Evolutionary conservation across 2,797 vertebrate genomes (phyloP).

Genomic region (Spinus olivaceus): DNA sequence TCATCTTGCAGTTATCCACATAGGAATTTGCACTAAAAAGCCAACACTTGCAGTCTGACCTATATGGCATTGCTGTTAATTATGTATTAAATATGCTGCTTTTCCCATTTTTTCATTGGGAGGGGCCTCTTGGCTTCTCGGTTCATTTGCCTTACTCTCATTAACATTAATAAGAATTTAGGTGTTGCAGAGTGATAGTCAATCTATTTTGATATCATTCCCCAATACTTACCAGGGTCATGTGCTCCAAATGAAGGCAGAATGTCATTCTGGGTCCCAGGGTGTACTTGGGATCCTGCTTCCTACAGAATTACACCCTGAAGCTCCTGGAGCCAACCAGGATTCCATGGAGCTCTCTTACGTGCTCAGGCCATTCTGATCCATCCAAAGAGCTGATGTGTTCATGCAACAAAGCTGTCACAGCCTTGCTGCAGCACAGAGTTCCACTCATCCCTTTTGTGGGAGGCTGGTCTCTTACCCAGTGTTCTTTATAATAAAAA

Average conservation of each 20-base stretch:
- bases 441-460: neutral
- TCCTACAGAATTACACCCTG: neutral
- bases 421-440: neutral
- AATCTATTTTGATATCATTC: neutral
- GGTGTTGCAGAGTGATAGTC: neutral
- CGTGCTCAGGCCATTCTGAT: neutral
- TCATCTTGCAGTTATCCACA: neutral
- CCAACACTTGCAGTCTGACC: neutral
- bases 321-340: rapidly evolving
- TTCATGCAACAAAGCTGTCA: neutral
- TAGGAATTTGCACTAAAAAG: neutral
- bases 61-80: neutral
- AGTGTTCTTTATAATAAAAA: neutral
- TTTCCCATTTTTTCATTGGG: neutral
- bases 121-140: neutral
- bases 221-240: neutral
- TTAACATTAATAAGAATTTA: neutral
- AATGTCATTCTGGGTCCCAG: neutral
- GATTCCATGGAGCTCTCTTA: neutral
- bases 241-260: neutral
- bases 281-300: neutral
- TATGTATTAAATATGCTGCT: neutral
- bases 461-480: neutral
- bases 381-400: neutral
- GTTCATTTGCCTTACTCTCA: neutral